Base-by-base conservation (phyloP, 1,140 invertebrate genomes). In the Drosophila elegans region DNA sequence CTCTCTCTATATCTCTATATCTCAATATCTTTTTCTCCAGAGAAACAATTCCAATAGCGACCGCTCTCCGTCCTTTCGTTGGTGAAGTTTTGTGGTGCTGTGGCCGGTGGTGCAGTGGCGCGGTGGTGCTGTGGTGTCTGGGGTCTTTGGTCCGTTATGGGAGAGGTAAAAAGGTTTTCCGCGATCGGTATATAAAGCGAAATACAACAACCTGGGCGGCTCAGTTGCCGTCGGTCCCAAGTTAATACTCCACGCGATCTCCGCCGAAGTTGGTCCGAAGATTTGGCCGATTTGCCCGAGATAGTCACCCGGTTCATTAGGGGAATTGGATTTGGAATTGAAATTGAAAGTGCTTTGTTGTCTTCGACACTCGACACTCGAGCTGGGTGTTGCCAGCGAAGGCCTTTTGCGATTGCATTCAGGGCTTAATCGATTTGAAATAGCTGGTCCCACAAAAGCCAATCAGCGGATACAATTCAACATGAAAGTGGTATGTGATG, bases 401-500 rank as follows among this genome's bases (percentile, higher is more conserved):
- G 85, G 85, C 81, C 85, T 90, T 84, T 80, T 62, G 60, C 13
- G 59, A 67, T 82, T 85, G 79, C 80, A 79, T 79, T 74, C 68
- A 83, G 64, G 79, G 64, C 45, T 88, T 74, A 84, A 89, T 84
- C 80, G 85, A 89, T 83, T 89, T 53, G 76, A 71, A 77, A 78
- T 73, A 89, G 75, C 53, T 67, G 55, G 62, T 52, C 52, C 48
- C 55, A 68, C 55, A 64, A 60, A 59, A 67, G 54, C 36, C 71
- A 55, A 74, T 52, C 52, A 57, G 54, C 75, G 52, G 71, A 42
- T 41, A 46, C 62, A 27, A 69, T 53, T 42, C 59, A 63, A 84
- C 64, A 85, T 89, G 85, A 90, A 90, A 81, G 85, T 90, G 85
- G 85, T 90, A 90, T 84, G 85, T 89, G 68, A 63, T 21, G 63